phyloP scores from a whole-genome alignment of 1,140 invertebrate species.

The Carposina sasakii region DNA sequence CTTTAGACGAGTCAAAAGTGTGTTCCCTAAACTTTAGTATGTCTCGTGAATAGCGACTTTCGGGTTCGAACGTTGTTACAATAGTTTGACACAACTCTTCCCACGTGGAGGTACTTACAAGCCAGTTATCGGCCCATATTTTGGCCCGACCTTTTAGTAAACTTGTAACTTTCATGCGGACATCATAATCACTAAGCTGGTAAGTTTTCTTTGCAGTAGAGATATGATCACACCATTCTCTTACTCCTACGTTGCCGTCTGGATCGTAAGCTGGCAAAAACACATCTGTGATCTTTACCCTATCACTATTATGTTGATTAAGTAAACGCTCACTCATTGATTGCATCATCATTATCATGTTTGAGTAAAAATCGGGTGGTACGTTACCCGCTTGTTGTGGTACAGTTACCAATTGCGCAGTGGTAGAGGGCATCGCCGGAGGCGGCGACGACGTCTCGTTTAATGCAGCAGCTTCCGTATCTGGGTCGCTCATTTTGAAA shows the following conservation, averaged over 20 bases:
- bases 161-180: conserved; percentile 9
- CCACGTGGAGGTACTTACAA: conserved; percentile 19
- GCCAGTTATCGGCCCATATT: conserved; percentile 19
- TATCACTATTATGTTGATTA: too few relatives aligned
- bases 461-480: too few relatives aligned
- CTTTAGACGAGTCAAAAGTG: conserved; percentile 21
- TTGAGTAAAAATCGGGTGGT: too few relatives aligned
- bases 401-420: too few relatives aligned
- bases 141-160: conserved; percentile 16
- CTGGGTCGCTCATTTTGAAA: too few relatives aligned
- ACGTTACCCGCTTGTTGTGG: too few relatives aligned
- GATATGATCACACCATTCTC: neutral
- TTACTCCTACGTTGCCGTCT: neutral
- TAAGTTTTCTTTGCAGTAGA: neutral
- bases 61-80: conserved; percentile 22
- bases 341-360: too few relatives aligned
- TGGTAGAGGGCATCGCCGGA: too few relatives aligned
- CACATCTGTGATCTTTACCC: neutral
- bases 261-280: neutral
- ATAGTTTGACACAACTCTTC: conserved; percentile 16
- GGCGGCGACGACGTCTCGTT: too few relatives aligned
- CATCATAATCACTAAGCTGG: conserved; percentile 4
- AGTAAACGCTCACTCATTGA: too few relatives aligned
- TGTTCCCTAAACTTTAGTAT: conserved; percentile 30
- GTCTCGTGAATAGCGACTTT: conserved; percentile 29